These are phyloP conservation scores for Ptychobarbus kaznakovi DNA, from an alignment of 2,797 vertebrate species.

Conservation along the genomic window DNA sequence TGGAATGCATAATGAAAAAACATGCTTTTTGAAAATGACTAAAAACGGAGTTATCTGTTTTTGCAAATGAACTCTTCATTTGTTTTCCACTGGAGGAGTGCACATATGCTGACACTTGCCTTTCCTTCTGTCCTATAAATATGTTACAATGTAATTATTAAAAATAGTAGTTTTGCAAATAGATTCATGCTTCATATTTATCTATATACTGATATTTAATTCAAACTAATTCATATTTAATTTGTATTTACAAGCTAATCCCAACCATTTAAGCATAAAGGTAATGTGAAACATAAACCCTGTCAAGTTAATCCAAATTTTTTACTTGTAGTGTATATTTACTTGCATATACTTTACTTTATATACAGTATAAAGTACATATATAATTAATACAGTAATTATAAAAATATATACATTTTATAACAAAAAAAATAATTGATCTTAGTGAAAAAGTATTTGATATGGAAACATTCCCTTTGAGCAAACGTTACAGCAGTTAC, in stretches of 20 bases:
- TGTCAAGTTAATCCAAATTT: too few relatives aligned
- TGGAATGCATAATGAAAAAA: too few relatives aligned
- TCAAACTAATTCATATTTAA: not conserved
- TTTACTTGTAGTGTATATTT: too few relatives aligned
- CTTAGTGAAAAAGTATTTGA: not conserved
- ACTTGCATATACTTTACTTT: too few relatives aligned
- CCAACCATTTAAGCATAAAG: not conserved
- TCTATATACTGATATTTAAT: not conserved
- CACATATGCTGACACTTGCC: not conserved
- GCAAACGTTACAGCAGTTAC: not conserved
- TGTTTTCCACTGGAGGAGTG: not conserved
- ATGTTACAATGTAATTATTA: not conserved
- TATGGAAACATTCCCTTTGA: not conserved
- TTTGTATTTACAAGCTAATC: not conserved
- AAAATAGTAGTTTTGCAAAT: not conserved
- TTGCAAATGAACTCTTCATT: too few relatives aligned
- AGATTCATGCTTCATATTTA: not conserved
- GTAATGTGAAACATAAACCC: too few relatives aligned
- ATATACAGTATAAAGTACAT: too few relatives aligned
- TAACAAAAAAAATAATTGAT: not conserved
- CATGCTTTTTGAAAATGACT: too few relatives aligned
- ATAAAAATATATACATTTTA: not conserved
- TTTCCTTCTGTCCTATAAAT: not conserved
- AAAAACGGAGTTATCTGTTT: too few relatives aligned
- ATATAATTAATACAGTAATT: not conserved